Percentiles rank a stretch among this genome's conserved stretches.
These are phyloP conservation scores for Tortricodes alternella DNA, from an alignment of 2,888 invertebrate genomes.

Conservation along the genomic window DNA sequence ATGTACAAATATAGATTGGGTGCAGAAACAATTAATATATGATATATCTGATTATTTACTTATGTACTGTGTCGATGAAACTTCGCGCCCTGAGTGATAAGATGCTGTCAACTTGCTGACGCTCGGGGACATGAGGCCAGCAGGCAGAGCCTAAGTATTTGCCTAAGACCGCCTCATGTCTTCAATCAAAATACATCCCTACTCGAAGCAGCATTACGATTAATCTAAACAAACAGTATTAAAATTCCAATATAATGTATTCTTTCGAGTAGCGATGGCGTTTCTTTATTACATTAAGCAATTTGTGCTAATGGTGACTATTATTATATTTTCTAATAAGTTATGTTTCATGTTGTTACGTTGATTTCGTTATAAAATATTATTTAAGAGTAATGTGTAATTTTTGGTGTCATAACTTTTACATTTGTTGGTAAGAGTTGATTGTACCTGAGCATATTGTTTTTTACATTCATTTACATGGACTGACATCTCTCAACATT, in stretches of 20 bases:
- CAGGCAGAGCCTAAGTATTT: too few species aligned
- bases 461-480: slow-evolving; percentile 23
- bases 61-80: slow-evolving; percentile 18
- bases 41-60: slow-evolving; percentile 24
- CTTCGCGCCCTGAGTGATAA: slow-evolving; percentile 20
- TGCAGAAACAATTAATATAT: slow-evolving; percentile 30
- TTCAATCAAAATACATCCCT: slow-evolving; percentile 18
- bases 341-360: slow-evolving; percentile 33
- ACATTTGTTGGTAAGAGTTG: slow-evolving; percentile 28
- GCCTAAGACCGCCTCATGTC: slow-evolving; percentile 14
- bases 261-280: slow-evolving; percentile 21
- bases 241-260: slow-evolving; percentile 22
- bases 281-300: slow-evolving; percentile 13
- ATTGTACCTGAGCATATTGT: slow-evolving; percentile 36
- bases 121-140: slow-evolving; percentile 5
- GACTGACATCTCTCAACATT: slow-evolving; percentile 17
- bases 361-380: slow-evolving; percentile 35
- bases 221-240: slow-evolving; percentile 27
- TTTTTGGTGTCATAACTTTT: slow-evolving; percentile 35
- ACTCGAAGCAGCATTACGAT: slow-evolving; percentile 6
- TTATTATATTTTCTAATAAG: slow-evolving; percentile 32
- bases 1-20: slow-evolving; percentile 68
- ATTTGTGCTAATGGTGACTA: slow-evolving; percentile 29
- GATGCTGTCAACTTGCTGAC: background rate
- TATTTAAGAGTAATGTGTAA: slow-evolving; percentile 24